phyloP scores from a whole-genome alignment of 2,113 vertebrate genomes.

The Halcyon senegalensis region DNA sequence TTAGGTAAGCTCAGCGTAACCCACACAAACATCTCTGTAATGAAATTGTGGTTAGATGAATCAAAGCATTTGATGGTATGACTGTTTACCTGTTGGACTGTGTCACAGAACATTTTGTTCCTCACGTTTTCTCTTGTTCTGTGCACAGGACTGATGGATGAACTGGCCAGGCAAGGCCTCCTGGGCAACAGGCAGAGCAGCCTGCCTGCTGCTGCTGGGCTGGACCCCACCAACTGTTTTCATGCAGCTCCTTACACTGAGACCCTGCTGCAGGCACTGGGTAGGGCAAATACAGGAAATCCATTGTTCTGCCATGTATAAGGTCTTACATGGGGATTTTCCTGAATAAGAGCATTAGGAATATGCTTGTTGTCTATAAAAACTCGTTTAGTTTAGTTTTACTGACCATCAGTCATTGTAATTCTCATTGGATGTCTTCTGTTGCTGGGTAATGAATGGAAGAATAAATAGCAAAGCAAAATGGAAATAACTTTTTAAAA shows the following conservation, averaged over 20 bases:
- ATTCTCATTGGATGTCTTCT: background rate
- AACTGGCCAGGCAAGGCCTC: constrained; percentile 53
- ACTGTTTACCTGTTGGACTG: background rate
- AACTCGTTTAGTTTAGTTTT: background rate
- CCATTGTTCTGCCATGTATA: background rate
- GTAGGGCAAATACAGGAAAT: constrained; percentile 12
- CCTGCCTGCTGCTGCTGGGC: background rate
- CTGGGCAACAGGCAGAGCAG: background rate
- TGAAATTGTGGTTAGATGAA: background rate
- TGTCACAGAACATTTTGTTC: background rate
- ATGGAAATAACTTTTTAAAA: background rate
- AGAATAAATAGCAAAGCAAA: background rate
- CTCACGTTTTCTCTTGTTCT: background rate
- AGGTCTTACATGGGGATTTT: background rate
- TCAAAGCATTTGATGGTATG: background rate
- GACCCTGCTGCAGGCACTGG: constrained; percentile 43
- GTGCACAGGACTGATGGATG: constrained; percentile 71
- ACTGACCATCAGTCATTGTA: background rate
- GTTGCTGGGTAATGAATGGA: background rate
- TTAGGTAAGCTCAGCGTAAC: background rate
- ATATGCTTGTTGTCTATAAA: background rate
- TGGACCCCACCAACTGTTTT: constrained; percentile 38
- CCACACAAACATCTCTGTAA: background rate
- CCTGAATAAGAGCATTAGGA: background rate
- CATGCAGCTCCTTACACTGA: constrained; percentile 59